phyloP scores from a whole-genome alignment of 2,113 vertebrate species.

The Engraulis encrasicolus region DNA sequence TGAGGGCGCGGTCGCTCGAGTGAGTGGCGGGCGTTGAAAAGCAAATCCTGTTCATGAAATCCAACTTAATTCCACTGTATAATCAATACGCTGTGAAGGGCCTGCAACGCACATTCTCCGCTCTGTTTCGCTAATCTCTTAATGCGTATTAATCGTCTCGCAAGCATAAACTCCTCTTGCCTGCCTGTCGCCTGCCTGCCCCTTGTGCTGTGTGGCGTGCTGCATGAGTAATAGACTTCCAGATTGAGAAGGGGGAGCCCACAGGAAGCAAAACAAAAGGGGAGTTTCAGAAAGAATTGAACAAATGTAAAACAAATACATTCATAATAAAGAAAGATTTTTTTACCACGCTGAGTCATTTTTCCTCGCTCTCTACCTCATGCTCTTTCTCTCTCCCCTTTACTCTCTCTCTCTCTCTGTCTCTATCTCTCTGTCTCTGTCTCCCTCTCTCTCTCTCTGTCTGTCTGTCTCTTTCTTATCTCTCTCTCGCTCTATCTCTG shows the following conservation, averaged over 20 bases:
- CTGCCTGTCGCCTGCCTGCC: slow-evolving; percentile 30
- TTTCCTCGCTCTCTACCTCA: too few relatives aligned
- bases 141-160: slow-evolving; percentile 57
- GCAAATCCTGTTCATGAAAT: slow-evolving; percentile 57
- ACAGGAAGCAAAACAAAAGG: slow-evolving; percentile 22
- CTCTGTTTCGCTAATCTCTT: slow-evolving; percentile 63
- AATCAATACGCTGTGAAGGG: slow-evolving; percentile 56
- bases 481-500: too few relatives aligned
- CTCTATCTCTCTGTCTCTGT: too few relatives aligned
- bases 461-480: too few relatives aligned
- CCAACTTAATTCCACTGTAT: slow-evolving; percentile 63
- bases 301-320: background rate
- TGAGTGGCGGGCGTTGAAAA: slow-evolving; percentile 34
- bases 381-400: too few relatives aligned
- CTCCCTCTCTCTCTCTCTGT: too few relatives aligned
- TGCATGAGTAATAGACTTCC: slow-evolving; percentile 53
- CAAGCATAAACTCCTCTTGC: slow-evolving; percentile 34
- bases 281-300: background rate
- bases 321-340: background rate
- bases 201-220: too few relatives aligned
- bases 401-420: too few relatives aligned
- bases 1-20: background rate
- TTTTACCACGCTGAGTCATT: too few relatives aligned
- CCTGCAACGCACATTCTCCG: slow-evolving; percentile 57
- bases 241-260: slow-evolving; percentile 30